Base-by-base conservation (phyloP, 2,797 vertebrate species). In the Lepidocolaptes lacrymiger region DNA sequence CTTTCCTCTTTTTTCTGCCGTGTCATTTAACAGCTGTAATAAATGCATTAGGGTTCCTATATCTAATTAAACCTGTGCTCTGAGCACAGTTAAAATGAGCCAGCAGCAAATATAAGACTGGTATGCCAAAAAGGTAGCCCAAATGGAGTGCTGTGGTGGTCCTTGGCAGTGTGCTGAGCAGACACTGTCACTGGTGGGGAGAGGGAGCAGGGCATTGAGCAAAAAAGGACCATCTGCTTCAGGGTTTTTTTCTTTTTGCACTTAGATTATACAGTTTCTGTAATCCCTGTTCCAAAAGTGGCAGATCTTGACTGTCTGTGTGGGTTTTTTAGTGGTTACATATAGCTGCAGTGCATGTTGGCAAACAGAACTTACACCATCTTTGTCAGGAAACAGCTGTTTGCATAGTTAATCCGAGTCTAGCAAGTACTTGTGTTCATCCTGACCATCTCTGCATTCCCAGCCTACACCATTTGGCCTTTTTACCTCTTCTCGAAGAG, bases 21-120 rank as follows among this genome's bases (percentile, higher is more conserved):
- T 92, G 74, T 86, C 8, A 28, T 75, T 96, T 96, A 93, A 69
- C 64, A 95, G 88, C 58, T 77, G 68, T 78, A 52, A 36, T 83
- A 69, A 91, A 62, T 81, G 41, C 62, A 58, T 85, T 89, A 74
- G 8, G 1, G 21, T 61, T 82, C 63, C 77, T 95, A 44, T 61
- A 61, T 82, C n/a, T 37, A 85, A 43, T 81, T 89, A 82, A 92
- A 85, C 39, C 82, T 55, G 17, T 36, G 20, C 39, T 83, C 4
- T 74, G 86, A 51, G 37, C 36, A 44, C 36, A 41, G 48, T 73
- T 64, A 74, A 76, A 85, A 48, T 83, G 56, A 77, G 54, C 77
- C 55, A 83, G 46, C 1, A 26, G 67, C 59, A 91, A 92, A 89
- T 20, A 63, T 14, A 78, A 82, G 44, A 22, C 34, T 41, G 9